Evolutionary conservation across 2,113 vertebrate genomes (phyloP).

Genomic region (Channa maculata): DNA sequence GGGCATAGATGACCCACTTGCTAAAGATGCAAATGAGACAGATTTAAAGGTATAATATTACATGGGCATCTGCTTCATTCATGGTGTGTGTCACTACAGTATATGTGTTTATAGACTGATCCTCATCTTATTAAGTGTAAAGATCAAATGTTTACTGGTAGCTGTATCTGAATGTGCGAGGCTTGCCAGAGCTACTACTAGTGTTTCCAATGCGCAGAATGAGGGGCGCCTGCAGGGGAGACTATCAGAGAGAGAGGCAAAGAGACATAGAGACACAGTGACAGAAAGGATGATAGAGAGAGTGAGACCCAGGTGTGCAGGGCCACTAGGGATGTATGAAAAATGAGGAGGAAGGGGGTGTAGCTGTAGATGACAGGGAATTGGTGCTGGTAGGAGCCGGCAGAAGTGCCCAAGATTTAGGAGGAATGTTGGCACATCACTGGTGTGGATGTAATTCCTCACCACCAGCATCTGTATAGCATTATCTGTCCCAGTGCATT

Average conservation of each 20-base stretch:
- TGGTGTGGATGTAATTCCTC: conserved; percentile 32
- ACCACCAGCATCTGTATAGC: conserved; percentile 9
- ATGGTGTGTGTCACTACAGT: background rate
- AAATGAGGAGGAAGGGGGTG: conserved; percentile 52
- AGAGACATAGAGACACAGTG: conserved; percentile 22
- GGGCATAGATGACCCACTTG: conserved; percentile 58
- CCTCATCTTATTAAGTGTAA: conserved; percentile 30
- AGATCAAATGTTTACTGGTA: conserved; percentile 57
- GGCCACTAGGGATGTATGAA: conserved; percentile 71
- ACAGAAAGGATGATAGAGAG: conserved; percentile 13
- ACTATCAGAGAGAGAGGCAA: conserved; percentile 41
- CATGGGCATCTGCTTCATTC: conserved; percentile 8
- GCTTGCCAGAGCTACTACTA: conserved; percentile 51
- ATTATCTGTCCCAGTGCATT: conserved; percentile 28
- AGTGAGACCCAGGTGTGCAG: conserved; percentile 77
- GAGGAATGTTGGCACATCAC: conserved; percentile 57
- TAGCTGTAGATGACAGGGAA: conserved; percentile 46
- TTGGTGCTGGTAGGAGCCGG: conserved; percentile 63
- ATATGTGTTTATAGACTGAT: conserved; percentile 3
- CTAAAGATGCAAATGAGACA: conserved; percentile 35
- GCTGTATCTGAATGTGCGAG: conserved; percentile 72
- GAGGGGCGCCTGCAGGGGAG: conserved; percentile 55
- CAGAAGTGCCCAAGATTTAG: conserved; percentile 63
- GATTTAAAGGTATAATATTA: conserved; percentile 42
- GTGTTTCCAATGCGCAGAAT: conserved; percentile 48